phyloP scores from a whole-genome alignment of 2,113 vertebrate genomes.

The Notothenia rossii region DNA sequence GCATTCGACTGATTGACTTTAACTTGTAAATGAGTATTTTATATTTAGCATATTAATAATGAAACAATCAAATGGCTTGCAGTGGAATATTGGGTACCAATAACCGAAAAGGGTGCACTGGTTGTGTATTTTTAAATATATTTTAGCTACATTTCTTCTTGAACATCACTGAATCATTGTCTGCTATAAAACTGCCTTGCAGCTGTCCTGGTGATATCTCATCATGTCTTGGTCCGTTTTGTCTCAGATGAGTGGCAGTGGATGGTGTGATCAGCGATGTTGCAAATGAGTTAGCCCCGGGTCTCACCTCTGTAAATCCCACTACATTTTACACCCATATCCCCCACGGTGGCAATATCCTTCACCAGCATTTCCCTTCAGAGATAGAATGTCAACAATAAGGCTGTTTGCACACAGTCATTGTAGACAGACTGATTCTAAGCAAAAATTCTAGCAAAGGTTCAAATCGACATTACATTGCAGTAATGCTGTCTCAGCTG shows the following conservation, averaged over 20 bases:
- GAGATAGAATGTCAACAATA: conserved; percentile 10
- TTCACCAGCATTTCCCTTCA: background rate
- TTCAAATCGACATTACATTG: background rate
- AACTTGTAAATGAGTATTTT: background rate
- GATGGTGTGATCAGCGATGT: conserved; percentile 20
- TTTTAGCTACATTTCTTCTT: background rate
- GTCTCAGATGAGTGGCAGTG: conserved; percentile 20
- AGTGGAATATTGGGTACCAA: background rate
- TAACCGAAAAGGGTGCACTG: background rate
- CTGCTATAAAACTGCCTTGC: background rate
- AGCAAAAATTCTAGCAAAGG: background rate
- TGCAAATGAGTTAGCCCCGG: conserved; percentile 15
- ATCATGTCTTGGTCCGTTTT: background rate
- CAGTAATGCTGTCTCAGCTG: background rate
- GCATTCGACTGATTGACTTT: background rate
- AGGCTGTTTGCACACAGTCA: conserved; percentile 9
- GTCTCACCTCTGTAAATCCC: conserved; percentile 22
- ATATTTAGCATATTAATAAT: background rate
- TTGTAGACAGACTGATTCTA: background rate
- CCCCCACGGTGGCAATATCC: background rate
- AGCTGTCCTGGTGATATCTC: background rate
- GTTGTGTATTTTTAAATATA: background rate
- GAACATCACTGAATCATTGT: background rate
- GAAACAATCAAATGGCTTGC: background rate
- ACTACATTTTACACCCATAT: conserved; percentile 5